Evolutionary conservation across 2,797 vertebrate species (phyloP).

Genomic region (Hippopotamyrus pictus): DNA sequence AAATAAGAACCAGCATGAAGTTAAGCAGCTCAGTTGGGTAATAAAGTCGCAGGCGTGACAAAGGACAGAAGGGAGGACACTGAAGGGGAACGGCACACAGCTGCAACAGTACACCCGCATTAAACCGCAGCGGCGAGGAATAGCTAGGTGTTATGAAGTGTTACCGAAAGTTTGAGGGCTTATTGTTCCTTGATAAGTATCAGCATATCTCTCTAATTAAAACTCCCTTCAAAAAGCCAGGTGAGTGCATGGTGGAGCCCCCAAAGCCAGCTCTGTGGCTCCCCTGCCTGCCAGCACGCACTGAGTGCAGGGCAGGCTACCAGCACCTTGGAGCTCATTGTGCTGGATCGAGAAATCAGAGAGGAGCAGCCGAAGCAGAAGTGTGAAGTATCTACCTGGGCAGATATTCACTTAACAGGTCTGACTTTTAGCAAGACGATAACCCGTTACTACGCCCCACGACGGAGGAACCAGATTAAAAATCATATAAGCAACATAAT

Average conservation of each 20-base stretch:
- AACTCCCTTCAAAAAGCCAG: not conserved
- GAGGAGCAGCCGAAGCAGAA: not conserved
- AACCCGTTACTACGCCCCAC: not conserved
- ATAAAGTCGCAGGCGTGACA: conserved; percentile 33
- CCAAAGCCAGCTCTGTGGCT: not conserved
- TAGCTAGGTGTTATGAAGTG: not conserved
- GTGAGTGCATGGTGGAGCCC: not conserved
- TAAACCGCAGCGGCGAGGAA: not conserved
- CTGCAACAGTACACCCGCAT: conserved; percentile 2
- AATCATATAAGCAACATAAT: not conserved
- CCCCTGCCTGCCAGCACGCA: not conserved
- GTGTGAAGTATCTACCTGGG: not conserved
- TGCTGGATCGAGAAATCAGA: not conserved
- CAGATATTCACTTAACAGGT: not conserved
- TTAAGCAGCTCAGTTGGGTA: conserved; percentile 33
- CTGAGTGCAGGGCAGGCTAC: not conserved
- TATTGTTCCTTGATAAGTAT: not conserved
- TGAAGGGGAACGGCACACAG: conserved; percentile 20
- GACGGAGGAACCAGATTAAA: not conserved
- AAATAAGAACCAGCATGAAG: conserved; percentile 19
- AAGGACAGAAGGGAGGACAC: conserved; percentile 16
- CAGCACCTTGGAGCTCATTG: not conserved
- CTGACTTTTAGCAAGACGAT: not conserved
- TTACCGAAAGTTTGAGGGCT: not conserved
- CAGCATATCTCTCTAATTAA: not conserved